These are phyloP conservation scores for Thera obeliscata DNA, from an alignment of 2,888 invertebrate genomes.

Conservation along the genomic window DNA sequence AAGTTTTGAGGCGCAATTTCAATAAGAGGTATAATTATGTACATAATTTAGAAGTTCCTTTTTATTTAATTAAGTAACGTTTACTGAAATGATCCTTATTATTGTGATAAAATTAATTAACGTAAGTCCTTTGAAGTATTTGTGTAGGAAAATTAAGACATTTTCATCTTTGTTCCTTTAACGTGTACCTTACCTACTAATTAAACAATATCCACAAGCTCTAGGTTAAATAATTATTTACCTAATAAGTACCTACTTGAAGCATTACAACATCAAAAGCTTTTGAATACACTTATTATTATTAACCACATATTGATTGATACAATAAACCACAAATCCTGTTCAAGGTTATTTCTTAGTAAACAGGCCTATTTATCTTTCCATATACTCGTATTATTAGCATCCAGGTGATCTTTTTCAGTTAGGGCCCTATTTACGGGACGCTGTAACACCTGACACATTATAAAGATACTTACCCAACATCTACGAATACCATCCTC, in stretches of 20 bases:
- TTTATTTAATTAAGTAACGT: constrained; percentile 47
- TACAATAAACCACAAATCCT: no score
- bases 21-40: constrained; percentile 38
- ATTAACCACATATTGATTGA: no score
- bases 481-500: no score
- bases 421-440: no score
- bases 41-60: constrained; percentile 47
- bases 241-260: constrained; percentile 6
- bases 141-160: constrained; percentile 49
- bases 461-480: no score
- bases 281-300: not conserved
- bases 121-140: constrained; percentile 54
- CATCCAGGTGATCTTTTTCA: no score
- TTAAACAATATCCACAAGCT: constrained; percentile 28
- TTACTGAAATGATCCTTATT: constrained; percentile 51
- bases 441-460: no score
- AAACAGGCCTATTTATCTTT: no score
- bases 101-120: constrained; percentile 55
- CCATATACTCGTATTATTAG: no score
- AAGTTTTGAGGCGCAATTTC: constrained; percentile 34
- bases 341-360: no score
- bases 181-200: constrained; percentile 18
- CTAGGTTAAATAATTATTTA: not conserved
- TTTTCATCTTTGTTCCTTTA: constrained; percentile 49
- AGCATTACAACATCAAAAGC: not conserved